Percentiles rank a stretch among this genome's conserved stretches.
Evolutionary conservation across 2,888 invertebrate species (phyloP).

Genomic region (Cerceris rybyensis): DNA sequence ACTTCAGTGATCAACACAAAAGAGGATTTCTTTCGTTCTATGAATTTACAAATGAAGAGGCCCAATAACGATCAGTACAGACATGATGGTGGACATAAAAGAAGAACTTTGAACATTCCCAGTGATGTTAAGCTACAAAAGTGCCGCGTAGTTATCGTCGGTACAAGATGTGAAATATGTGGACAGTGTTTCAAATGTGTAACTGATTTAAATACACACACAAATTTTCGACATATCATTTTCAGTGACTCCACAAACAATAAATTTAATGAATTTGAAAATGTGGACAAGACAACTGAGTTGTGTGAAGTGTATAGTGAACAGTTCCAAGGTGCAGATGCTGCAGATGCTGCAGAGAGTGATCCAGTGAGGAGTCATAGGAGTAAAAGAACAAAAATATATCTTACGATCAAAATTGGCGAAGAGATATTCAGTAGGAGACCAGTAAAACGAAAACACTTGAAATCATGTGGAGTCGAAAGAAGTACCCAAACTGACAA

Average conservation of each 20-base stretch:
- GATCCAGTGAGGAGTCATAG: neutral
- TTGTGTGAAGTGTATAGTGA: neutral
- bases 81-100: neutral
- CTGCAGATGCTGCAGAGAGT: neutral
- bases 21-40: slow-evolving; percentile 54
- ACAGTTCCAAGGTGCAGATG: neutral
- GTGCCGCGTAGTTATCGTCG: slow-evolving; percentile 67
- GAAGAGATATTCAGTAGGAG: slow-evolving; percentile 61
- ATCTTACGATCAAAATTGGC: slow-evolving; percentile 66
- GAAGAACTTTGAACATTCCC: slow-evolving; percentile 11
- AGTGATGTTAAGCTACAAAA: slow-evolving; percentile 48
- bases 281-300: neutral
- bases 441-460: slow-evolving; percentile 60
- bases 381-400: neutral
- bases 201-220: slow-evolving; percentile 62
- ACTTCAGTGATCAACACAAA: slow-evolving; percentile 36
- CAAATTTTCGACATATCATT: slow-evolving; percentile 45
- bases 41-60: slow-evolving; percentile 54
- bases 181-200: slow-evolving; percentile 67
- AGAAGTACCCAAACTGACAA: neutral
- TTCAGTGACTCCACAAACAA: neutral
- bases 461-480: slow-evolving; percentile 12
- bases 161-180: slow-evolving; percentile 65
- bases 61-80: neutral
- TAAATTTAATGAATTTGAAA: neutral